phyloP scores from a whole-genome alignment of 2,113 vertebrate genomes.

The Propithecus coquereli region DNA sequence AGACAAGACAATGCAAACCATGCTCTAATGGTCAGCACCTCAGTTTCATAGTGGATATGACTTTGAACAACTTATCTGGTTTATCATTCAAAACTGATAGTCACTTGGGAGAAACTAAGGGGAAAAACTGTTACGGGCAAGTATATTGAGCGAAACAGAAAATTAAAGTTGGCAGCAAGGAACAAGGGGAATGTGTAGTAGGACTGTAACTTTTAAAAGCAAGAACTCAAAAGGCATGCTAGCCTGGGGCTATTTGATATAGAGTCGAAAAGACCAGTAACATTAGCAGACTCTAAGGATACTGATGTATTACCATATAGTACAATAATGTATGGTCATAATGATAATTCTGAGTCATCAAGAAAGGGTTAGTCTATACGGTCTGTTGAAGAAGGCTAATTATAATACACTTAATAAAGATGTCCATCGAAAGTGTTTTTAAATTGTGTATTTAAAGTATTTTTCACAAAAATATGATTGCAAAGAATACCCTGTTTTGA shows the following conservation, averaged over 20 bases:
- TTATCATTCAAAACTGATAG: background rate
- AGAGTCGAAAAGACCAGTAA: background rate
- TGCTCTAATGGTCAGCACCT: background rate
- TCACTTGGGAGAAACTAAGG: background rate
- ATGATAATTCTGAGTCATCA: conserved; percentile 18
- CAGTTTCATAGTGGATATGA: background rate
- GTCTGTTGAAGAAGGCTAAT: background rate
- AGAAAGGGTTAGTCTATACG: conserved; percentile 5
- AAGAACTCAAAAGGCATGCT: background rate
- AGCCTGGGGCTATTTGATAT: background rate
- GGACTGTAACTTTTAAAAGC: background rate
- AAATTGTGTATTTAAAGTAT: conserved; percentile 33
- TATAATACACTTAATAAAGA: conserved; percentile 33
- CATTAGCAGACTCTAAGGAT: background rate
- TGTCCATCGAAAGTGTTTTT: background rate
- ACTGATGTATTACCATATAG: background rate
- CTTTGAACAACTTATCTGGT: background rate
- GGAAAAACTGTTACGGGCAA: background rate
- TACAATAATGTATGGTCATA: background rate
- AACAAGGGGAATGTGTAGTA: background rate
- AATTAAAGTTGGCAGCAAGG: background rate
- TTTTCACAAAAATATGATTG: conserved; percentile 37
- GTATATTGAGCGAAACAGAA: background rate
- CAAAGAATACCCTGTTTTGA: background rate
- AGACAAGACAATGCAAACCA: background rate